Conservation (phyloP, 2,113 vertebrate species). For the Amazona guildingii region DNA sequence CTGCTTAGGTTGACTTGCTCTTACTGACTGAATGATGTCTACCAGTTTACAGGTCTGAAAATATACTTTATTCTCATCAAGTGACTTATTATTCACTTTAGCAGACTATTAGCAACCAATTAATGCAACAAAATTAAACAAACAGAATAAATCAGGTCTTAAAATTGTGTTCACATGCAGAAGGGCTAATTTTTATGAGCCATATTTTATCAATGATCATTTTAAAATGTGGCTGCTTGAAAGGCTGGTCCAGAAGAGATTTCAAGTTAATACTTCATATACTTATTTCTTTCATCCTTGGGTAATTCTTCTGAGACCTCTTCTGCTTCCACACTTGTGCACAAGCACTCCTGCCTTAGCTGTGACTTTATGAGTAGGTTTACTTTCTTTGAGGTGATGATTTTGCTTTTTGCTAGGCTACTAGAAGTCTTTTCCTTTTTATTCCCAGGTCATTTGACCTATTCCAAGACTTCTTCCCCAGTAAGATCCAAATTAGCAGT, state of each 20-base stretch:
- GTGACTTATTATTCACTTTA: neutral
- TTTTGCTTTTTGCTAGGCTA: neutral
- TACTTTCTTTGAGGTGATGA: neutral
- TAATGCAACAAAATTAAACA: constrained; percentile 24
- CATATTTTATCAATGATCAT: neutral
- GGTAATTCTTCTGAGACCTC: neutral
- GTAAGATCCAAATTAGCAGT: neutral
- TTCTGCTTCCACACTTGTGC: neutral
- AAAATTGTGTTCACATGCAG: neutral
- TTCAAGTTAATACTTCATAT: neutral
- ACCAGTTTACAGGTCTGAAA: constrained; percentile 10
- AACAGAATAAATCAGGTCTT: constrained; percentile 26
- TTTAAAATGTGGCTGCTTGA: neutral
- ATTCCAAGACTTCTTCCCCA: neutral
- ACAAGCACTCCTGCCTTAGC: neutral
- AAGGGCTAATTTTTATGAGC: neutral
- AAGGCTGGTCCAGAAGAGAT: neutral
- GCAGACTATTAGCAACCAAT: constrained; percentile 16
- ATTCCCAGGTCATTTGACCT: neutral
- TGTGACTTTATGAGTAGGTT: neutral
- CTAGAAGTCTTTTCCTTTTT: neutral
- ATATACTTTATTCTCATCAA: constrained; percentile 1
- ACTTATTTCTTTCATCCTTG: neutral
- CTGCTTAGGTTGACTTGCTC: neutral
- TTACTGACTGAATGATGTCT: neutral